Percentiles rank a stretch among this genome's conserved stretches.
phyloP scores from a whole-genome alignment of 2,797 vertebrate genomes.

The Coreius guichenoti region DNA sequence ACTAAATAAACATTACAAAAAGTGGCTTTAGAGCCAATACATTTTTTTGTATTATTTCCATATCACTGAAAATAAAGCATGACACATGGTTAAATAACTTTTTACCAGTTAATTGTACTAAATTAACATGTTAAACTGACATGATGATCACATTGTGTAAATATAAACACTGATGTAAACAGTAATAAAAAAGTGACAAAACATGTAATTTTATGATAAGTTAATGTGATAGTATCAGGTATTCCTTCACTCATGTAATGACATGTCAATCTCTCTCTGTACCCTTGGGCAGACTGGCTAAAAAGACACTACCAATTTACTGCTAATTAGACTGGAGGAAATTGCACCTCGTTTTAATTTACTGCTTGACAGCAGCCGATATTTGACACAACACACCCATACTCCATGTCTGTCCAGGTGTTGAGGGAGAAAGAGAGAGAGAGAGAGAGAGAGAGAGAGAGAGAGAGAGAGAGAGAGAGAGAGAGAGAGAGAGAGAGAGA shows the following conservation, averaged over 20 bases:
- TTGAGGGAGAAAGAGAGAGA: slow-evolving; percentile 39
- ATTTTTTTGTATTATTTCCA: neutral
- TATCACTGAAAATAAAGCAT: too few relatives aligned
- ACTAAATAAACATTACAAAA: too few relatives aligned
- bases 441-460: slow-evolving; percentile 29
- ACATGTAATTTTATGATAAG: neutral
- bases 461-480: slow-evolving; percentile 19
- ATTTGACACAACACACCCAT: slow-evolving; percentile 71
- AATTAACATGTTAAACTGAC: neutral
- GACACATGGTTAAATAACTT: neutral
- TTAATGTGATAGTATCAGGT: slow-evolving; percentile 8
- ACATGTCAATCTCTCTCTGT: slow-evolving; percentile 36
- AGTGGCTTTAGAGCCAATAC: neutral
- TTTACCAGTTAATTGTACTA: neutral
- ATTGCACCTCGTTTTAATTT: slow-evolving; percentile 81
- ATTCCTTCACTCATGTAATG: slow-evolving; percentile 4
- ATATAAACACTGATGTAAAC: neutral
- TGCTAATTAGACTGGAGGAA: slow-evolving; percentile 82
- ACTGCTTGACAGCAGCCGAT: slow-evolving; percentile 71
- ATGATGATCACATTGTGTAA: neutral
- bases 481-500: slow-evolving; percentile 36
- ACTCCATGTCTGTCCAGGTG: slow-evolving; percentile 71
- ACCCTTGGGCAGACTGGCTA: slow-evolving; percentile 66
- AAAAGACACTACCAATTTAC: slow-evolving; percentile 75
- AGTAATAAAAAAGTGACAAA: neutral